Evolutionary conservation across 2,113 vertebrate genomes (phyloP).

Genomic region (Sterna hirundo): DNA sequence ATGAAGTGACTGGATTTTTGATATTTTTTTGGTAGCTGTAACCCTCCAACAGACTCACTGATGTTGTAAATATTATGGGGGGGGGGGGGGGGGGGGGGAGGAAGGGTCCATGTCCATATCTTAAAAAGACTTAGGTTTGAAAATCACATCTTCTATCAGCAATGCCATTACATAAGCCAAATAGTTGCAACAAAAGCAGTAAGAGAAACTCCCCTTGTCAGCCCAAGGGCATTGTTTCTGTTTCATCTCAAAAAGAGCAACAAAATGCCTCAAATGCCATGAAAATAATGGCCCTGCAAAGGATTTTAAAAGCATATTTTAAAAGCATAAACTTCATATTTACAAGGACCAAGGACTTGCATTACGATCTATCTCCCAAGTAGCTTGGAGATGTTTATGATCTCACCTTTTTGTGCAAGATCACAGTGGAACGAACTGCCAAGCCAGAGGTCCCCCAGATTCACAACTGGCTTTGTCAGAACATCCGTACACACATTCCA

Average conservation of each 20-base stretch:
- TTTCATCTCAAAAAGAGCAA: neutral
- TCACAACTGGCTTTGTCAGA: neutral
- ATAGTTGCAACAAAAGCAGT: neutral
- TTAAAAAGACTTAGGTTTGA: neutral
- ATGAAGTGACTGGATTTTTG: neutral
- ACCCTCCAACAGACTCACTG: neutral
- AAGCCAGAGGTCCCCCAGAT: neutral
- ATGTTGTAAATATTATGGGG: neutral
- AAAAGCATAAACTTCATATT: neutral
- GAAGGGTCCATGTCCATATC: fast-evolving
- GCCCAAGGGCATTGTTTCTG: neutral
- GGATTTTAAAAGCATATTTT: neutral
- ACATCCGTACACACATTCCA: neutral
- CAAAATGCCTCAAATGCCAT: neutral
- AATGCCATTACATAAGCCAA: neutral
- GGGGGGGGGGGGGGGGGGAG: fast-evolving
- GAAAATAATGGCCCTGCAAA: neutral
- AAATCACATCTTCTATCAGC: neutral
- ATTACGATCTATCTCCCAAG: neutral
- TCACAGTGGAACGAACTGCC: neutral
- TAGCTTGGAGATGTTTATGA: neutral
- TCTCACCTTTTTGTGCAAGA: neutral
- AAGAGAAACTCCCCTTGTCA: neutral
- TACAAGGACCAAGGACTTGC: neutral
- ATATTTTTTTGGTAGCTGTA: neutral